These are phyloP conservation scores for Bombyx mandarina DNA, from an alignment of 1,140 invertebrate genomes.

Conservation along the genomic window DNA sequence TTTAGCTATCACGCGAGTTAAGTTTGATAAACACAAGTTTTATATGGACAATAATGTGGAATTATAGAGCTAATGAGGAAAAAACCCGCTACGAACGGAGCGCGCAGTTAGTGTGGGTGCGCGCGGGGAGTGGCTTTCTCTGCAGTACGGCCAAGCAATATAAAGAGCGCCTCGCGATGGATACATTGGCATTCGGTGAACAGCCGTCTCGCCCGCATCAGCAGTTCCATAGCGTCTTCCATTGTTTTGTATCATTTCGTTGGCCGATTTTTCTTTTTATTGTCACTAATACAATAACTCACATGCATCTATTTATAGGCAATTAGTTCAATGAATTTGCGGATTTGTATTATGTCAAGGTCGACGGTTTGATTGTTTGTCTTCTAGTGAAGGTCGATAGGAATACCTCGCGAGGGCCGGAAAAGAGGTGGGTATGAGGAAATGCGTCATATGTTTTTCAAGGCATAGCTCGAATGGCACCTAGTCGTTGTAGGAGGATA, in stretches of 20 bases:
- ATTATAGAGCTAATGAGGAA: conserved; percentile 64
- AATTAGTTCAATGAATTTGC: conserved; percentile 55
- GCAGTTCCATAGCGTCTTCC: conserved; percentile 35
- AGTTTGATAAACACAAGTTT: conserved; percentile 53
- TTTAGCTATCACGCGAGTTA: conserved; percentile 27
- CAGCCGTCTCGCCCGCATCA: conserved; percentile 65
- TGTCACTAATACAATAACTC: conserved; percentile 50
- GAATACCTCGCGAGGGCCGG: conserved; percentile 45
- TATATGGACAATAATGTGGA: conserved; percentile 44
- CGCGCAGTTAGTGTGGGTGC: conserved; percentile 39
- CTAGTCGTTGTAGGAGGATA: conserved; percentile 18
- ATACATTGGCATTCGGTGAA: conserved; percentile 67
- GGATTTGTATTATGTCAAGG: conserved; percentile 60
- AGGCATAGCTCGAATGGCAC: conserved; percentile 46
- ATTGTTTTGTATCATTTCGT: conserved; percentile 34
- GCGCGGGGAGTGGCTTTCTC: conserved; percentile 63
- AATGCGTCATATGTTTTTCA: conserved; percentile 63
- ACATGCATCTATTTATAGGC: conserved; percentile 50
- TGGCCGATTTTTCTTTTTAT: conserved; percentile 26
- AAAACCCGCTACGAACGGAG: conserved; percentile 57
- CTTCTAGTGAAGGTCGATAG: conserved; percentile 60
- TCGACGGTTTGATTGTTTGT: conserved; percentile 65
- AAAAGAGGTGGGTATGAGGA: conserved; percentile 52
- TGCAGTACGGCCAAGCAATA: conserved; percentile 50
- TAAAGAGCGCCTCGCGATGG: conserved; percentile 62